A percentile compares a stretch with the other conserved stretches of the same genome.
phyloP scores from a whole-genome alignment of 2,888 invertebrate genomes.

The Drosophila mulleri region DNA sequence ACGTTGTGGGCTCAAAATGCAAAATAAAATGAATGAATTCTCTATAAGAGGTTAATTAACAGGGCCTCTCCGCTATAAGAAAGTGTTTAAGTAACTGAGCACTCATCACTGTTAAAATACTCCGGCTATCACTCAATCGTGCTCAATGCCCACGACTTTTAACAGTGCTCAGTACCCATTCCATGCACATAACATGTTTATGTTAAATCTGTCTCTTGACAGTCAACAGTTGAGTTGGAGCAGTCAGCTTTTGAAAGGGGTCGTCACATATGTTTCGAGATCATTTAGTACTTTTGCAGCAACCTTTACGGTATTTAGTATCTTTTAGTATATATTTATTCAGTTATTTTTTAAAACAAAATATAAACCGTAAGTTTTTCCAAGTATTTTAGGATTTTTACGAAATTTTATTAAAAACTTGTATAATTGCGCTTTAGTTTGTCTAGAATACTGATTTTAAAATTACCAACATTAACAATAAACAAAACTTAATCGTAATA shows the following conservation, averaged over 20 bases:
- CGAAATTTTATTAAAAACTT: conserved; percentile 32
- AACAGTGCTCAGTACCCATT: too few species aligned
- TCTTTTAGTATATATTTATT: neutral
- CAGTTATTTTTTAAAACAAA: neutral
- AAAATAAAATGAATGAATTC: neutral
- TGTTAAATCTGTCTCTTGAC: conserved; percentile 4
- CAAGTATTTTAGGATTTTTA: conserved; percentile 35
- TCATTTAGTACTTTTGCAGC: neutral
- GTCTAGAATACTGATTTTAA: conserved; percentile 73
- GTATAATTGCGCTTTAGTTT: conserved; percentile 52
- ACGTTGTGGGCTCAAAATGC: neutral
- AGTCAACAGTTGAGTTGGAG: conserved; percentile 1
- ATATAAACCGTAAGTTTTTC: neutral
- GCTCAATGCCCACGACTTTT: too few species aligned
- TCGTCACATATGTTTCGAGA: conserved; percentile 7
- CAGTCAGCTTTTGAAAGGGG: conserved; percentile 28
- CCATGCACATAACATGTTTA: neutral
- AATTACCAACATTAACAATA: conserved; percentile 58
- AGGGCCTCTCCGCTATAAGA: neutral
- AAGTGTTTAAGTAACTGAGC: neutral
- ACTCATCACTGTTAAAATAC: neutral
- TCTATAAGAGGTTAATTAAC: neutral
- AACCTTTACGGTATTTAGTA: neutral
- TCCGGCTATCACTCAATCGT: too few species aligned
- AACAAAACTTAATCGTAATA: conserved; percentile 49